Conservation (phyloP, 2,888 invertebrate genomes). For the Stictocephala bisonia region DNA sequence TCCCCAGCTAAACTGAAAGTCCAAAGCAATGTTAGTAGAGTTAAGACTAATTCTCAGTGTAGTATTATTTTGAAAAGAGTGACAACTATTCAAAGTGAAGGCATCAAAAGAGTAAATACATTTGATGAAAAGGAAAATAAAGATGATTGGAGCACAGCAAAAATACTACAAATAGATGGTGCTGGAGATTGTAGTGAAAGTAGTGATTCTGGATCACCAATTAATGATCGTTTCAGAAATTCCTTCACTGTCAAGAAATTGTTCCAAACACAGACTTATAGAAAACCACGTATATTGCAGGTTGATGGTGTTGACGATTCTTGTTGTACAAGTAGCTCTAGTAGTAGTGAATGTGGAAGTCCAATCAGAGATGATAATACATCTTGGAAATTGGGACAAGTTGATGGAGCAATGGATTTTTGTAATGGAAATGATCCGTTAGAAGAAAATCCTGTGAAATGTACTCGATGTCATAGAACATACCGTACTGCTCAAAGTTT, state of each 20-base stretch:
- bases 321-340: slow-evolving; percentile 33
- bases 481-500: slow-evolving; percentile 86
- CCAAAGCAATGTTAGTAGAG: too few species aligned
- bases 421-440: slow-evolving; percentile 61
- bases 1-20: neutral
- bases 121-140: slow-evolving; percentile 35
- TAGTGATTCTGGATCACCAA: slow-evolving; percentile 27
- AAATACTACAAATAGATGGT: slow-evolving; percentile 48
- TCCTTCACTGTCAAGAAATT: neutral
- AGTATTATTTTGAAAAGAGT: neutral
- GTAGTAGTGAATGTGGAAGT: slow-evolving; percentile 30
- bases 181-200: slow-evolving; percentile 43
- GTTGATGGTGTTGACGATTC: neutral
- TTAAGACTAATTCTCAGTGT: slow-evolving; percentile 6
- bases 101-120: neutral
- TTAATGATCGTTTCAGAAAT: neutral
- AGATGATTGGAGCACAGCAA: slow-evolving; percentile 2
- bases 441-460: slow-evolving; percentile 82
- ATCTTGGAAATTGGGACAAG: slow-evolving; percentile 64
- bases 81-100: neutral
- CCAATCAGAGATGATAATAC: slow-evolving; percentile 29
- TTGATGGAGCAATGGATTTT: slow-evolving; percentile 72
- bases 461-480: slow-evolving; percentile 88
- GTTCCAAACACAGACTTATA: neutral
- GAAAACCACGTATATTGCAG: neutral